Evolutionary conservation across 2,113 vertebrate species (phyloP), one percentile per base, ranked within the genome.

Genomic region (Oncorhynchus gorbuscha): DNA sequence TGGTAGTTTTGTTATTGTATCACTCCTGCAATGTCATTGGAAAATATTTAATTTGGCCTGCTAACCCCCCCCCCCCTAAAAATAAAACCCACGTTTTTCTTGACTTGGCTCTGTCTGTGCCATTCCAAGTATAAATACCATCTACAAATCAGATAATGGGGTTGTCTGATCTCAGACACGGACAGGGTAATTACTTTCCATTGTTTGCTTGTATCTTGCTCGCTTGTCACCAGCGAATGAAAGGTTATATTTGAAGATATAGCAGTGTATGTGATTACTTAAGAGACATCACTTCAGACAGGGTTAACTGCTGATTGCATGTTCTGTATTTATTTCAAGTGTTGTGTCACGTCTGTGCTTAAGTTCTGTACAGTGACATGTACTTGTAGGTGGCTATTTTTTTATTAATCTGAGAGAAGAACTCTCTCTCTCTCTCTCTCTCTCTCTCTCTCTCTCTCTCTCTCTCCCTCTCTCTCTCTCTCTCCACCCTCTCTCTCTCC

Each of bases 151-250:
- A 68, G 65, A 79, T 80, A 83, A 45, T 45, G 16, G 51, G 51
- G 64, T 26, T n/a, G 49, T 70, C 62, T 70, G 68, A 61, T 72
- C 59, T 65, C 70, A 75, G 62, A 74, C 68, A 69, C 75, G 75
- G 48, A 39, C 6, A 78, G 71, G 1, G 3, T 83, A 83, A 88
- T 85, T 83, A 78, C 78, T 62, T 78, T 72, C 72, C 75, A 45
- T 26, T 64, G 76, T 75, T 79, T 59, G 79, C 77, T 74, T 75
- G 76, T 81, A 75, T 73, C 87, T 77, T 5, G 61, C 81, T 20
- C 22, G 24, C 72, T 74, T 79, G 69, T 80, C 26, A 69, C 8
- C 35, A 78, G 61, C 80, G 73, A 58, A 79, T 62, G 45, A 18
- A 55, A 55, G 51, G 51, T 16, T 55, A 5, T 55, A 18, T 67